Conservation (phyloP, 2,888 invertebrate genomes). For the Balanococcus diminutus region DNA sequence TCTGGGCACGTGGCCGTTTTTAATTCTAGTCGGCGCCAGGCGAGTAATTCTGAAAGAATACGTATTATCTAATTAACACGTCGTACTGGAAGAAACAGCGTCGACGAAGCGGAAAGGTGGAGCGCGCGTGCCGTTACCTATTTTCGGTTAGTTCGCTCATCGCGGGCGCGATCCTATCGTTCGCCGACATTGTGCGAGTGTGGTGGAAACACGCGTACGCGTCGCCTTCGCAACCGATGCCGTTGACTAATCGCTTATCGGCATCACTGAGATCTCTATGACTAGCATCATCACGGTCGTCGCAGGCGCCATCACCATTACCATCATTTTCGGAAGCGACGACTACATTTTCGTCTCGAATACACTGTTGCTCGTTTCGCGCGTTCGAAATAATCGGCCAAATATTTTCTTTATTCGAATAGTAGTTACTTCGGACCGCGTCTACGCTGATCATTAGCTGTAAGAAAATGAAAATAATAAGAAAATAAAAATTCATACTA, state of each 20-base stretch:
- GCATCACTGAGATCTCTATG: conserved; percentile 42
- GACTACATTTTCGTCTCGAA: not conserved
- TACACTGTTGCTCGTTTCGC: not conserved
- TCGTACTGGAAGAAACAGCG: too few species aligned
- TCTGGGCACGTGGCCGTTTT: not conserved
- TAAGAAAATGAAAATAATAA: not conserved
- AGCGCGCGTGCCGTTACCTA: not conserved
- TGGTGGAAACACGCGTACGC: not conserved
- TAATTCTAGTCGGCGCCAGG: not conserved
- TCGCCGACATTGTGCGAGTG: not conserved
- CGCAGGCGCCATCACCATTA: not conserved
- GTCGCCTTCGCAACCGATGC: conserved; percentile 56
- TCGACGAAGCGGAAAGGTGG: not conserved
- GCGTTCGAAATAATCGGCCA: not conserved
- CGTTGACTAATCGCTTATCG: conserved; percentile 27
- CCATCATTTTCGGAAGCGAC: not conserved
- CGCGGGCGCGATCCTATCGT: not conserved
- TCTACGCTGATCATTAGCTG: conserved; percentile 41
- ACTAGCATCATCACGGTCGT: conserved; percentile 30
- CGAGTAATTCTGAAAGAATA: not conserved
- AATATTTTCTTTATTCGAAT: not conserved
- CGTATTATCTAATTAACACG: too few species aligned
- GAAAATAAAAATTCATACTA: not conserved
- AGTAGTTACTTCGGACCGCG: not conserved
- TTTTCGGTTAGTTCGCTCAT: not conserved